These are phyloP conservation scores for Pterobdella sp. DNA, from an alignment of 2,888 invertebrate genomes.

Conservation along the genomic window DNA sequence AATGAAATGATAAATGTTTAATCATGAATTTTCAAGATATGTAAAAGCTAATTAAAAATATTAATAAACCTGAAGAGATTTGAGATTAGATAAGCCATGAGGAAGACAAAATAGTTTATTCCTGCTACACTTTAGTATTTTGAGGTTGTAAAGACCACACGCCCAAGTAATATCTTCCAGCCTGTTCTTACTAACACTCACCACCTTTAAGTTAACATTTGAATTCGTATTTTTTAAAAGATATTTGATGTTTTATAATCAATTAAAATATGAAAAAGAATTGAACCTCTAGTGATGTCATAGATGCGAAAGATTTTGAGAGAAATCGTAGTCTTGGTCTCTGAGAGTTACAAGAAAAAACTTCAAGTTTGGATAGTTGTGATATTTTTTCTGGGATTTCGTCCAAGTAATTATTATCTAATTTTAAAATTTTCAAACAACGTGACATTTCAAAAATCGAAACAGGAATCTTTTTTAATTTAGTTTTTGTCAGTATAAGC, in stretches of 20 bases:
- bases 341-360: constrained; percentile 39
- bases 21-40: neutral
- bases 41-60: neutral
- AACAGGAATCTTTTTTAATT: constrained; percentile 35
- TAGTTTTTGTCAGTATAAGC: constrained; percentile 31
- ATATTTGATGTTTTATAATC: neutral
- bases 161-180: constrained; percentile 38
- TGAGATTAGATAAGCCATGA: constrained; percentile 34
- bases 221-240: too few species aligned
- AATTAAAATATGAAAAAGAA: neutral
- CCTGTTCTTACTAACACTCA: constrained; percentile 38
- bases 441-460: constrained; percentile 36
- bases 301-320: constrained; percentile 34
- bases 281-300: constrained; percentile 34
- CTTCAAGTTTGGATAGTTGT: constrained; percentile 33
- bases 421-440: constrained; percentile 37
- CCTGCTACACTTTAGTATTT: constrained; percentile 35
- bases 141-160: constrained; percentile 32
- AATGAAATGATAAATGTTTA: neutral
- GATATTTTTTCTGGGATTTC: constrained; percentile 37
- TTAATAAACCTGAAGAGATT: constrained; percentile 32
- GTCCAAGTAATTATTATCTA: constrained; percentile 37
- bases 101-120: constrained; percentile 38
- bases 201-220: constrained; percentile 32
- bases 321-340: constrained; percentile 35